phyloP scores from a whole-genome alignment of 2,113 vertebrate genomes.

The Sclerurus mexicanus region DNA sequence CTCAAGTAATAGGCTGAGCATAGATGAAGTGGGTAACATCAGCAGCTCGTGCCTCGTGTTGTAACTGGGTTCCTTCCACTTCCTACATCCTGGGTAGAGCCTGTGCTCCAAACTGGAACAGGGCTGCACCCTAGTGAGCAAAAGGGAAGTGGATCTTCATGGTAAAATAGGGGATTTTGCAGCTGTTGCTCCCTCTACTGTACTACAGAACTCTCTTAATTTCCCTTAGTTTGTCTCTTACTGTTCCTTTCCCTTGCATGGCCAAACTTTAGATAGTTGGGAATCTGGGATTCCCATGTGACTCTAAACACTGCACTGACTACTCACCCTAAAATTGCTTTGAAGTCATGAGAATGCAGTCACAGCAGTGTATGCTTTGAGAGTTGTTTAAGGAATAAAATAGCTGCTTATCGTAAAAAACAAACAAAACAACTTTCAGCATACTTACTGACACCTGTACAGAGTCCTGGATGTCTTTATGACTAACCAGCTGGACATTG shows the following conservation, averaged over 20 bases:
- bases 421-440: neutral
- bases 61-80: neutral
- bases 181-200: neutral
- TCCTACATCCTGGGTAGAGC: fast-evolving
- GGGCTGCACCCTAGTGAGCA: conserved; percentile 2
- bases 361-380: neutral
- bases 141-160: neutral
- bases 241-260: neutral
- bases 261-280: neutral
- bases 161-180: neutral
- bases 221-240: neutral
- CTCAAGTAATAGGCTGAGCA: neutral
- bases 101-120: neutral
- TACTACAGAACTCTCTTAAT: neutral
- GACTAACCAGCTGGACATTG: conserved; percentile 95
- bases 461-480: conserved; percentile 91
- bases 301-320: neutral
- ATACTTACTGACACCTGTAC: conserved; percentile 87
- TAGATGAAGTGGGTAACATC: neutral
- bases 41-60: neutral
- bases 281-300: neutral
- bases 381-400: neutral
- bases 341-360: neutral
- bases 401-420: neutral
- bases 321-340: neutral